phyloP scores from a whole-genome alignment of 2,797 vertebrate genomes.

The Gobionotothen gibberifrons region DNA sequence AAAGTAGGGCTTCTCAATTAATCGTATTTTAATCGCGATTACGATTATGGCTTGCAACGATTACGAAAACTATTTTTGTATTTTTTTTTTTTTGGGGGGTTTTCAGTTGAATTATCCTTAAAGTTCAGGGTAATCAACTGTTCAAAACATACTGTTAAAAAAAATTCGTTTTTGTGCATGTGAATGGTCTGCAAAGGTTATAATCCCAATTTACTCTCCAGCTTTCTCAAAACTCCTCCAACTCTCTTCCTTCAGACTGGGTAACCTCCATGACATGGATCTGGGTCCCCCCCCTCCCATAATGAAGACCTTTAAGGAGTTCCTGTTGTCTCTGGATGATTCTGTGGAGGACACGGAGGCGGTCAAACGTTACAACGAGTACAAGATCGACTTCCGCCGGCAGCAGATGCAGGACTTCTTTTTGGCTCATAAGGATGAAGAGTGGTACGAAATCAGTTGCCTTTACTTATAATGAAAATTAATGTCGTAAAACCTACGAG shows the following conservation, averaged over 20 bases:
- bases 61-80: too few species aligned
- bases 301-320: slow-evolving; percentile 97
- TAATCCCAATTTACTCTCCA: too few species aligned
- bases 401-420: slow-evolving; percentile 99
- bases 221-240: neutral
- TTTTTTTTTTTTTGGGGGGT: too few species aligned
- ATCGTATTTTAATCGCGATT: too few species aligned
- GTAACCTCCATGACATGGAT: slow-evolving; percentile 93
- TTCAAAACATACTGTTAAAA: too few species aligned
- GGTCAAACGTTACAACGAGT: slow-evolving; percentile 95
- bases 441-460: slow-evolving; percentile 88
- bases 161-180: neutral
- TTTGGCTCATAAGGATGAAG: slow-evolving; percentile 95
- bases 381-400: slow-evolving; percentile 94
- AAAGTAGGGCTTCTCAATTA: too few species aligned
- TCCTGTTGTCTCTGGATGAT: slow-evolving; percentile 93
- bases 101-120: too few species aligned
- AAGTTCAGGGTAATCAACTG: too few species aligned
- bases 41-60: too few species aligned
- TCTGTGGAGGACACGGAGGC: slow-evolving; percentile 95
- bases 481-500: slow-evolving; percentile 18
- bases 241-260: slow-evolving; percentile 82
- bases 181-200: too few species aligned
- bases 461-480: slow-evolving; percentile 25
- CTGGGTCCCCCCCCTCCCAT: slow-evolving; percentile 89